Conservation (phyloP, 1,140 invertebrate genomes). For the Hylyphantes graminicola region DNA sequence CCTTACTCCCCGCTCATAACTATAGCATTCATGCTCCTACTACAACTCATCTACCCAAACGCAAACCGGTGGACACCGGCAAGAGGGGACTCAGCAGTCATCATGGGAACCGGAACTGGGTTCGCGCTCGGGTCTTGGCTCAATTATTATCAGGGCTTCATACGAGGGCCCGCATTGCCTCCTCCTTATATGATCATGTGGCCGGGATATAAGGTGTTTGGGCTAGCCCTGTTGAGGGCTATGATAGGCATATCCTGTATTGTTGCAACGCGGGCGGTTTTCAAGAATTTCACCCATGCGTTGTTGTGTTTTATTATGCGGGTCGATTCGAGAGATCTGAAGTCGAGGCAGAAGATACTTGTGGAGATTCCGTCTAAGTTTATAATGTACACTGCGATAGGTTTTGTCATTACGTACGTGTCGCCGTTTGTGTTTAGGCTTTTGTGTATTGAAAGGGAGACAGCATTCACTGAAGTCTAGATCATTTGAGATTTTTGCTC, state of each 20-base stretch:
- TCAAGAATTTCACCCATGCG: conserved; percentile 78
- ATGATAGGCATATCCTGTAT: conserved; percentile 80
- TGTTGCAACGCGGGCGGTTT: conserved; percentile 75
- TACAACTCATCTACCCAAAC: conserved; percentile 77
- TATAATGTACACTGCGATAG: conserved; percentile 80
- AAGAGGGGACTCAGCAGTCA: conserved; percentile 87
- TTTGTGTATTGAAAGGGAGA: conserved; percentile 80
- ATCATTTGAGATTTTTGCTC: neutral
- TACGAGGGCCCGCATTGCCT: conserved; percentile 69
- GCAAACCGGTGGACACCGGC: conserved; percentile 85
- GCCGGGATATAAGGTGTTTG: conserved; percentile 78
- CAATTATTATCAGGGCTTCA: conserved; percentile 81
- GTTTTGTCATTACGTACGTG: conserved; percentile 80
- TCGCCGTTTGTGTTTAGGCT: conserved; percentile 81
- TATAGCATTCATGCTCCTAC: conserved; percentile 74
- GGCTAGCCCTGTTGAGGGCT: conserved; percentile 76
- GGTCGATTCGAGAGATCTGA: conserved; percentile 72
- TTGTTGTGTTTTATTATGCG: conserved; percentile 77
- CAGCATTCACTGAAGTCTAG: conserved; percentile 87
- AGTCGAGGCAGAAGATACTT: conserved; percentile 64
- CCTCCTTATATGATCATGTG: conserved; percentile 82
- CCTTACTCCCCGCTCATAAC: conserved; percentile 76
- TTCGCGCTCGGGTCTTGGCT: conserved; percentile 84
- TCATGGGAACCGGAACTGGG: conserved; percentile 83
- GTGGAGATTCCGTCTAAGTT: conserved; percentile 86